Evolutionary conservation across 2,113 vertebrate species (phyloP), one percentile per base, ranked within the genome.

Genomic region (Salvelinus namaycush): DNA sequence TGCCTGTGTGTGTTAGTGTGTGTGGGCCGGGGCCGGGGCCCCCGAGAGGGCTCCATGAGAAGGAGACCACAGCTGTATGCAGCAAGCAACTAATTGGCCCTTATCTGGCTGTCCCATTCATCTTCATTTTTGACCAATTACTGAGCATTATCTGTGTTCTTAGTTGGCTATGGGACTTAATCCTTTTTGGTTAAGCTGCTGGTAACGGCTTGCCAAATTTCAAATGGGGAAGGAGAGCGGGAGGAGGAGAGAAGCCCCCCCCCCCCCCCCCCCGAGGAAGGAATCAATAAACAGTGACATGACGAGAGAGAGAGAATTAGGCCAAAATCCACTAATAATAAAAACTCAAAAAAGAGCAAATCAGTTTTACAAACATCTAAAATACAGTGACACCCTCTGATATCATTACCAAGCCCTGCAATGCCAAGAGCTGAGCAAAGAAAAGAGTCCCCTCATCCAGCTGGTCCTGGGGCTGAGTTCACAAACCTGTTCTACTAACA

Each of bases 51-150:
- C 95, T 94, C 95, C 90, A 96, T 94, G 96, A 96, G 96, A 95
- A 96, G 96, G 96, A 97, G 97, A 97, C 96, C 96, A 96, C 98
- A 99, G 98, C 97, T 99, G 98, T 98, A 98, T 96, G 96, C 96
- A 95, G 95, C 96, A 96, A 97, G 96, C 96, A 98, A 96, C 97
- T 99, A 99, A 99, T 99, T 99, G 98, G 96, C 97, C 96, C 97
- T 99, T 99, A 99, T 99, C 98, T 96, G 95, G 96, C 97, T 96
- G 96, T 96, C 96, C 97, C 97, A 99, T 99, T 99, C 98, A 98
- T 99, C 98, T 99, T 99, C 97, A 99, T 99, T 99, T 99, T 98
- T 99, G 97, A 98, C 97, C 98, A 99, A 99, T 99, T 99, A 99
- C 97, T 95, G 96, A 97, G 97, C 97, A 99, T 99, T 99, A 99